A percentile compares a stretch with the other conserved stretches of the same genome.
Conservation (phyloP, 2,888 invertebrate species). For the Ernsta delagoae region DNA sequence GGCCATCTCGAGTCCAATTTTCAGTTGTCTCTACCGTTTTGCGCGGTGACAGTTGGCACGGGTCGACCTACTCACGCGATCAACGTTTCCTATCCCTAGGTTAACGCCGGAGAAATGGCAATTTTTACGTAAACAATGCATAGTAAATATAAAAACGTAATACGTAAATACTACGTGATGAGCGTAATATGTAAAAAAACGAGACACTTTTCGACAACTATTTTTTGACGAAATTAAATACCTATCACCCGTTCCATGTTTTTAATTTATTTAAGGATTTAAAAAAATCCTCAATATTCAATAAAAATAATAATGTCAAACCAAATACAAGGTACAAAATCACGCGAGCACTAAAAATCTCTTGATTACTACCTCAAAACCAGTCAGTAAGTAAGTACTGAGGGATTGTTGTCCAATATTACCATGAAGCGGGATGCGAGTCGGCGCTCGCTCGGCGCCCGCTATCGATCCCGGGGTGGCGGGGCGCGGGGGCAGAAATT, state of each 20-base stretch:
- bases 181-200: too few species aligned
- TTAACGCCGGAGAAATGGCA: constrained; percentile 36
- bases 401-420: constrained; percentile 81
- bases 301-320: too few species aligned
- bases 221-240: too few species aligned
- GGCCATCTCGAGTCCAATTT: constrained; percentile 73
- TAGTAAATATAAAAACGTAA: background rate
- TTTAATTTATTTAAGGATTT: too few species aligned
- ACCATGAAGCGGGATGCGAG: constrained; percentile 74
- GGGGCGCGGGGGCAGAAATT: constrained; percentile 77
- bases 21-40: constrained; percentile 79
- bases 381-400: constrained; percentile 68
- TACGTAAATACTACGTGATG: background rate
- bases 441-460: constrained; percentile 70
- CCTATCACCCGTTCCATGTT: too few species aligned
- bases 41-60: constrained; percentile 74
- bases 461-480: constrained; percentile 74
- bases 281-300: too few species aligned
- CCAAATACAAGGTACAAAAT: too few species aligned
- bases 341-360: constrained; percentile 50
- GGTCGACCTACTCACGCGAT: constrained; percentile 65
- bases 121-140: constrained; percentile 10
- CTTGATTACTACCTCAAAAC: constrained; percentile 66
- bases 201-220: background rate
- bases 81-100: constrained; percentile 56